Conservation (phyloP, 2,113 vertebrate genomes). For the Bos indicus region DNA sequence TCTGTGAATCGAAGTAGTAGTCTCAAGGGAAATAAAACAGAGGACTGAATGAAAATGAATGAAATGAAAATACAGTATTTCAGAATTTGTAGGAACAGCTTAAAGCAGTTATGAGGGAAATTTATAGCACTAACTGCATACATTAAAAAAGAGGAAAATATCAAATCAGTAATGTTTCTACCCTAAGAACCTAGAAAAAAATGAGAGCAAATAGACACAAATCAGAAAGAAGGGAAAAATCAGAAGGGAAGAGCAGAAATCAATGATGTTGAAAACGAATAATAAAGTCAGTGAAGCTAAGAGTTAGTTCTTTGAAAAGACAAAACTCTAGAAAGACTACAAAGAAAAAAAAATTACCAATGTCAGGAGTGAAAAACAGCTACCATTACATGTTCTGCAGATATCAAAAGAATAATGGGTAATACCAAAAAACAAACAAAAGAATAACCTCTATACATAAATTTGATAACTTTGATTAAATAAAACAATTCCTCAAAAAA, state of each 20-base stretch:
- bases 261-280: background rate
- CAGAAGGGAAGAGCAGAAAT: background rate
- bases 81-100: background rate
- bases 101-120: background rate
- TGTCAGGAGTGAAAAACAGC: background rate
- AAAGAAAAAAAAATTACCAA: background rate
- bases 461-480: background rate
- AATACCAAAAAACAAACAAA: background rate
- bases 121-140: background rate
- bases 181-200: background rate
- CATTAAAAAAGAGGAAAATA: background rate
- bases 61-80: background rate
- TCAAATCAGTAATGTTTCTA: background rate
- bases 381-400: background rate
- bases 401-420: background rate
- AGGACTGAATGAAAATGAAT: background rate
- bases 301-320: background rate
- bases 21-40: background rate
- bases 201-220: background rate
- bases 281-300: background rate
- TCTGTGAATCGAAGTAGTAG: background rate
- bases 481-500: background rate
- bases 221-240: background rate
- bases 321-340: background rate
- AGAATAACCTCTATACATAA: background rate